Conservation (phyloP, 2,113 vertebrate genomes). For the Brachionichthys hirsutus region DNA sequence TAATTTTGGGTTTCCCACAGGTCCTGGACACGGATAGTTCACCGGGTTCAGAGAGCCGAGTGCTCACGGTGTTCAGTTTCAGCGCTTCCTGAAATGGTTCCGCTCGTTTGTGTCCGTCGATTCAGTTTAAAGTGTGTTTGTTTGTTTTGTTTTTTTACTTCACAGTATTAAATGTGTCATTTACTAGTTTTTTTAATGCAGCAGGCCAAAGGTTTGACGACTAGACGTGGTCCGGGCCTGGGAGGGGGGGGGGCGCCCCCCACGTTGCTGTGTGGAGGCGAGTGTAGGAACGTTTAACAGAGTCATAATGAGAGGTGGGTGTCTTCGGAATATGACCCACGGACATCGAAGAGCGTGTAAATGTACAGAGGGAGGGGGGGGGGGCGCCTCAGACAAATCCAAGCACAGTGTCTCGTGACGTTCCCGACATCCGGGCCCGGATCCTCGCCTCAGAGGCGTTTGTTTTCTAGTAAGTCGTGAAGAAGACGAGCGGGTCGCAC, state of each 20-base stretch:
- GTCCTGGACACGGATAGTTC: constrained; percentile 13
- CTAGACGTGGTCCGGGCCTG: background rate
- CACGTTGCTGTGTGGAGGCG: background rate
- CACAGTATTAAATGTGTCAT: constrained; percentile 6
- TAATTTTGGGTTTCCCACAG: constrained; percentile 35
- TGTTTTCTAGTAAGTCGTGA: too few species aligned
- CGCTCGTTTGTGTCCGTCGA: background rate
- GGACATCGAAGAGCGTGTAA: too few species aligned
- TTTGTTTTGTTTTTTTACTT: background rate
- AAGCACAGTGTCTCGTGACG: too few species aligned
- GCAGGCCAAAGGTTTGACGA: background rate
- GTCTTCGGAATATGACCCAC: too few species aligned
- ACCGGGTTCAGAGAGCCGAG: background rate
- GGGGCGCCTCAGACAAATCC: too few species aligned
- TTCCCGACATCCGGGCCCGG: too few species aligned
- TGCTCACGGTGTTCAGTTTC: too few species aligned
- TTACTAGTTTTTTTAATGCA: background rate
- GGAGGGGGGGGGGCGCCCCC: constrained; percentile 40
- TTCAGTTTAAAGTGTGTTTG: background rate
- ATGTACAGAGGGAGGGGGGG: too few species aligned
- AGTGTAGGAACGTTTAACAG: too few species aligned
- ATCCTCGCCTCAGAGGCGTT: too few species aligned
- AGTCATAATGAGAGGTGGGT: too few species aligned
- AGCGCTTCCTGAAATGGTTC: too few species aligned
- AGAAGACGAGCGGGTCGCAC: constrained; percentile 8